Evolutionary conservation across 2,888 invertebrate species (phyloP).

Genomic region (Cheilosia scutellata): DNA sequence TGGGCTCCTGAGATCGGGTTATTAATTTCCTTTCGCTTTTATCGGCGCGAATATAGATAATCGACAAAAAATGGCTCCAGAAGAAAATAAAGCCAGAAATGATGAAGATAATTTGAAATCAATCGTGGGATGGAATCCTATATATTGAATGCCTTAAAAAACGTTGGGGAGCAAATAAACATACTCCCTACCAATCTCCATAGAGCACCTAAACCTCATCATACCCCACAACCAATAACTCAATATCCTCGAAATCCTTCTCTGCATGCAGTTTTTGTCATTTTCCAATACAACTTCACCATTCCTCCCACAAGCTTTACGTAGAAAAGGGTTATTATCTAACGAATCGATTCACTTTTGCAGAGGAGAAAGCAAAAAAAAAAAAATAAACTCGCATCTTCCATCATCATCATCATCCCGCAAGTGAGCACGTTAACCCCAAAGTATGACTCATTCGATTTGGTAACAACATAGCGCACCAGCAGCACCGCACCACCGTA

Average conservation of each 20-base stretch:
- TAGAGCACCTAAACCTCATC: no score
- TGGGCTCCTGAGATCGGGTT: no score
- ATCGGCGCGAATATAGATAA: no score
- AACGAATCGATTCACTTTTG: constrained; percentile 73
- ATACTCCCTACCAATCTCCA: no score
- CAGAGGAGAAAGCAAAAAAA: constrained; percentile 32
- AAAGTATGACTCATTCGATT: constrained; percentile 74
- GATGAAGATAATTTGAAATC: neutral
- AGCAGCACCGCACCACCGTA: neutral
- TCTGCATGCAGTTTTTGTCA: constrained; percentile 48
- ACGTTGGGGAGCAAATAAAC: no score
- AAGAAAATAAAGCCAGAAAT: no score
- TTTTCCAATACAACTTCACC: constrained; percentile 62
- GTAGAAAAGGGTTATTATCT: constrained; percentile 67
- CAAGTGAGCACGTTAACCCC: constrained; percentile 75
- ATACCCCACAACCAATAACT: neutral
- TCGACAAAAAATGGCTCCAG: no score
- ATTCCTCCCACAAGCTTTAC: neutral
- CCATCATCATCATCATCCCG: constrained; percentile 61
- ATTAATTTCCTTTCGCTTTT: no score
- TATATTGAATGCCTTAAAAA: no score
- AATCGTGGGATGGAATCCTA: neutral
- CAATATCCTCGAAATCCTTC: constrained; percentile 57
- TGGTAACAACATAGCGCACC: constrained; percentile 28
- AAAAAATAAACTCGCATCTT: constrained; percentile 54